Evolutionary conservation across 2,113 vertebrate genomes (phyloP).

Genomic region (Xenopus laevis): DNA sequence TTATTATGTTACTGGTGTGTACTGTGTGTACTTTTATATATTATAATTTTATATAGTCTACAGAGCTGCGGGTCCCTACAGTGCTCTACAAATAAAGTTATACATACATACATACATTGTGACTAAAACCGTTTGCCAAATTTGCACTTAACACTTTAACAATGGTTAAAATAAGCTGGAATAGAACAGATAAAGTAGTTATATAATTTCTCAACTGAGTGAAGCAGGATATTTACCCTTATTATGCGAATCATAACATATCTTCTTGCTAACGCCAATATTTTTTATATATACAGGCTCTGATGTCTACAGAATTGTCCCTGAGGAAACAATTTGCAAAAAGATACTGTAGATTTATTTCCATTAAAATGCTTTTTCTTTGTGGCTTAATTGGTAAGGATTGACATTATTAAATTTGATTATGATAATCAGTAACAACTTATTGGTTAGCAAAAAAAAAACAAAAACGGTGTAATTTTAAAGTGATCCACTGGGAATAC

Average conservation of each 20-base stretch:
- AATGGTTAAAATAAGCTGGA: too few relatives aligned
- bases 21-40: too few relatives aligned
- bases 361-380: slow-evolving; percentile 22
- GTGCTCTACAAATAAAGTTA: too few relatives aligned
- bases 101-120: too few relatives aligned
- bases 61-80: too few relatives aligned
- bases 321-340: slow-evolving; percentile 7
- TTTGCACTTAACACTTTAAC: too few relatives aligned
- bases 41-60: too few relatives aligned
- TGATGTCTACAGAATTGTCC: slow-evolving; percentile 8
- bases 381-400: slow-evolving; percentile 27
- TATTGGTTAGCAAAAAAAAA: slow-evolving; percentile 35
- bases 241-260: slow-evolving; percentile 13
- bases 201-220: slow-evolving; percentile 1
- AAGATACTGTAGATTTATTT: slow-evolving; percentile 33
- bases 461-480: slow-evolving; percentile 29
- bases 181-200: too few relatives aligned
- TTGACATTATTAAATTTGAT: slow-evolving; percentile 43
- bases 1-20: too few relatives aligned
- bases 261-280: neutral
- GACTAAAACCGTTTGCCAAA: too few relatives aligned
- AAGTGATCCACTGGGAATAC: slow-evolving; percentile 36
- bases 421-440: slow-evolving; percentile 42
- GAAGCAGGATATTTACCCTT: neutral
- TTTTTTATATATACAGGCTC: slow-evolving; percentile 15